A percentile compares a stretch with the other conserved stretches of the same genome.
These are phyloP conservation scores for Callopanchax toddi DNA, from an alignment of 2,113 vertebrate species.

Conservation along the genomic window DNA sequence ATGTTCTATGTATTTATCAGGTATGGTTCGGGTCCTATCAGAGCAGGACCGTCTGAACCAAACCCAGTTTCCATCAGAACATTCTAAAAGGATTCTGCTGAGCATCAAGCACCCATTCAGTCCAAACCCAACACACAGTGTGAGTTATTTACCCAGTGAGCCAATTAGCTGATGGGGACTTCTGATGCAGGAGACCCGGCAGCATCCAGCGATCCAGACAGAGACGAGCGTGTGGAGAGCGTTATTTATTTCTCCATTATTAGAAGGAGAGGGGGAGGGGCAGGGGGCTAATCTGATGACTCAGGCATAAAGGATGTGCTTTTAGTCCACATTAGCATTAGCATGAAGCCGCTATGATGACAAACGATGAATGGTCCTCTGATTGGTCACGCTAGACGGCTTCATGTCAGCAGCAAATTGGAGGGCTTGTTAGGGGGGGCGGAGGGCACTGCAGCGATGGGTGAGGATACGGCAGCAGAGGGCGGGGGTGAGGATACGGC, in stretches of 20 bases:
- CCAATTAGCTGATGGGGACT: slow-evolving; percentile 68
- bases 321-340: slow-evolving; percentile 73
- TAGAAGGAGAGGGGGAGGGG: slow-evolving; percentile 49
- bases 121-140: slow-evolving; percentile 67
- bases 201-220: not conserved
- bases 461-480: too few relatives aligned
- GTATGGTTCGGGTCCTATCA: too few relatives aligned
- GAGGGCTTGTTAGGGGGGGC: slow-evolving; percentile 84
- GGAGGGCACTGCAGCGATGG: slow-evolving; percentile 72
- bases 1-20: too few relatives aligned
- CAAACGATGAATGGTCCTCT: slow-evolving; percentile 64
- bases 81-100: too few relatives aligned
- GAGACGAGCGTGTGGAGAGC: slow-evolving; percentile 39
- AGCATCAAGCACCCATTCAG: slow-evolving; percentile 72
- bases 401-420: slow-evolving; percentile 89
- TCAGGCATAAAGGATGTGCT: slow-evolving; percentile 77
- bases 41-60: too few relatives aligned
- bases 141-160: slow-evolving; percentile 56
- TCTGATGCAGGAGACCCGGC: slow-evolving; percentile 42
- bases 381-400: slow-evolving; percentile 81
- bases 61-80: too few relatives aligned
- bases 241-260: slow-evolving; percentile 77
- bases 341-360: slow-evolving; percentile 79
- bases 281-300: slow-evolving; percentile 70
- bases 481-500: too few relatives aligned